These are phyloP conservation scores for Cecidostiba fungosa DNA, from an alignment of 2,888 invertebrate species.

Conservation along the genomic window DNA sequence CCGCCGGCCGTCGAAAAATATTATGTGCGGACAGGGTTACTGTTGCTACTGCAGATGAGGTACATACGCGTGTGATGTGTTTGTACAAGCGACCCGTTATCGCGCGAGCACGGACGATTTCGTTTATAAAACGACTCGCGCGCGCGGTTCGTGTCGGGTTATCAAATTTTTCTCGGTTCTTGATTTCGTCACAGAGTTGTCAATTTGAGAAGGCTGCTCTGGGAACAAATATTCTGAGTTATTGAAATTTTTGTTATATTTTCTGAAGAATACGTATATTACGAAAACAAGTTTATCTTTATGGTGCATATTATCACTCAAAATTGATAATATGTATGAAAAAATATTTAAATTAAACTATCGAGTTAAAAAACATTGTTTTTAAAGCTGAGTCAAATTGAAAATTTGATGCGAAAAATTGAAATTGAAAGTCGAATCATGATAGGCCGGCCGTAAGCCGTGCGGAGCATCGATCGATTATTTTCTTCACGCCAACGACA, in stretches of 20 bases:
- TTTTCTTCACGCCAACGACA: not conserved
- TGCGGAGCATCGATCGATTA: not conserved
- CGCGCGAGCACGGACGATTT: not conserved
- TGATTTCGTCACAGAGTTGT: not conserved
- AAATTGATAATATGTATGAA: no score
- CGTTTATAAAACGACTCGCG: not conserved
- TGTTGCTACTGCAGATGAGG: not conserved
- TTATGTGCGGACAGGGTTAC: not conserved
- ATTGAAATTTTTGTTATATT: not conserved
- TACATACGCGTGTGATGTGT: not conserved
- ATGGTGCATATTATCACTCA: no score
- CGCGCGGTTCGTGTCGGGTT: not conserved
- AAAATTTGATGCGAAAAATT: not conserved
- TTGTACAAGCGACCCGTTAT: not conserved
- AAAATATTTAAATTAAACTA: no score
- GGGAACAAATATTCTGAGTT: not conserved
- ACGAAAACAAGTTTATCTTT: no score
- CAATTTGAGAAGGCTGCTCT: no score
- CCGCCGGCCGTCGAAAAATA: constrained; percentile 9
- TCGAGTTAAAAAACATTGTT: no score
- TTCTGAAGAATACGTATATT: no score
- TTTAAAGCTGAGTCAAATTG: not conserved
- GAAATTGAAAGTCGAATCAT: not conserved
- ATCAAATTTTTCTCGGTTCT: not conserved
- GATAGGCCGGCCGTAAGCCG: not conserved